Percentiles rank a stretch among this genome's conserved stretches.
Evolutionary conservation across 2,113 vertebrate species (phyloP).

Genomic region (Parus major): DNA sequence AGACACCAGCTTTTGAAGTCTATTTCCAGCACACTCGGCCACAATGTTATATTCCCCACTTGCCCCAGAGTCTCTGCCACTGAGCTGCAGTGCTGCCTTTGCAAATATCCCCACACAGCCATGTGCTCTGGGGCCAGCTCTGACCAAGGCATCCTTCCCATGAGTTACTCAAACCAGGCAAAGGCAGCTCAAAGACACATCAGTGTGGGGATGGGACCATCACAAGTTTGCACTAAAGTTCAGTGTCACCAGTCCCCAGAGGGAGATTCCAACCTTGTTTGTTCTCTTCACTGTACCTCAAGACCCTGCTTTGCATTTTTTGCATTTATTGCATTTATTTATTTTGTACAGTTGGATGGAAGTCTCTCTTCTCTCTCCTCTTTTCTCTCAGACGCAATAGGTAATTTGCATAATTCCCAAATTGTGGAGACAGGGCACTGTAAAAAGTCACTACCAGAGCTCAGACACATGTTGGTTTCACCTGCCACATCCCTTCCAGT

Average conservation of each 20-base stretch:
- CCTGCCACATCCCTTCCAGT: not conserved
- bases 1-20: not conserved
- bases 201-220: not conserved
- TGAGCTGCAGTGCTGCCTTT: not conserved
- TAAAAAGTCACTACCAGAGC: not conserved
- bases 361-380: not conserved
- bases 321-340: too few relatives aligned
- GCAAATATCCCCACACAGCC: not conserved
- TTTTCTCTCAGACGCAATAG: not conserved
- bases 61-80: not conserved
- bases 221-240: not conserved
- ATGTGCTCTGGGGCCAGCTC: not conserved
- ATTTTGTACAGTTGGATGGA: not conserved
- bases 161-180: not conserved
- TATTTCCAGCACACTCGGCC: not conserved
- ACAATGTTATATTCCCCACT: not conserved
- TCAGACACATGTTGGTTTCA: not conserved
- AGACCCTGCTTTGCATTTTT: not conserved
- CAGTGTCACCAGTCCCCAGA: not conserved
- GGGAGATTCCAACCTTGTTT: not conserved
- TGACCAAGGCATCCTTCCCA: not conserved
- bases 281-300: not conserved
- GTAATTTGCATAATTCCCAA: not conserved
- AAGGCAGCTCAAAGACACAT: not conserved
- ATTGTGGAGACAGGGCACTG: not conserved